Base-by-base conservation (phyloP, 2,113 vertebrate genomes). In the Gobiocypris rarus region DNA sequence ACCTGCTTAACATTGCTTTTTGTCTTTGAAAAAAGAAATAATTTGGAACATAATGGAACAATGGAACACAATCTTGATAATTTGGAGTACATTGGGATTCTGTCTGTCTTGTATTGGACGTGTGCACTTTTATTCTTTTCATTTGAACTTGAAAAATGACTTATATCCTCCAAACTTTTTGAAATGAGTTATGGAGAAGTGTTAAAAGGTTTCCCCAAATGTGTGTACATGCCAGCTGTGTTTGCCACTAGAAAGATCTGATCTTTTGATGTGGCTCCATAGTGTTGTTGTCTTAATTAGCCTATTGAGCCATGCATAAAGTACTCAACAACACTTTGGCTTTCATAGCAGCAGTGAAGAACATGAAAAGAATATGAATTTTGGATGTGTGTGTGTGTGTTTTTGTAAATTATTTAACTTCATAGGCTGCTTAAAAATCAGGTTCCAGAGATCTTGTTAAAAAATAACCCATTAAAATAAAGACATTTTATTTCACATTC, bases 191-290 rank as follows among this genome's bases (percentile, higher is more conserved):
- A 45, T 9, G 17, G 28, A n/a, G 9, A 31, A 31, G 17, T 56
- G 50, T 10, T 70, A 34, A 22, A 70, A 5, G 1, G 67, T 38
- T 34, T 56, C 31, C 28, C 48, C 50, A n/a, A 22, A 76, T 58
- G 34, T 54, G 52, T 76, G 50, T 24, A 58, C 1, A 41, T n/a
- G 31, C 54, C 75, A 58, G 50, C 74, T 75, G 74, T 56, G 34
- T 75, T 75, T 75, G 5, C 50, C 10, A 74, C 45, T 75, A 75
- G 26, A 15, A 26, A 0, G 24, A 76, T 77, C 19, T 41, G 52
- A 59, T 77, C 11, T 58, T 59, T 77, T 59, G 54, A 77, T 59
- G 75, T 59, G 22, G 75, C 75, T 59, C 17, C 26, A 75, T 34
- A 1, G 15, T 1, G 17, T 50, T 41, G 75, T 77, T 56, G 54